Percentiles rank a stretch among this genome's conserved stretches.
Evolutionary conservation across 64 coral and sea anemone genomes (phyloP).

Genomic region (Orbicella faveolata): DNA sequence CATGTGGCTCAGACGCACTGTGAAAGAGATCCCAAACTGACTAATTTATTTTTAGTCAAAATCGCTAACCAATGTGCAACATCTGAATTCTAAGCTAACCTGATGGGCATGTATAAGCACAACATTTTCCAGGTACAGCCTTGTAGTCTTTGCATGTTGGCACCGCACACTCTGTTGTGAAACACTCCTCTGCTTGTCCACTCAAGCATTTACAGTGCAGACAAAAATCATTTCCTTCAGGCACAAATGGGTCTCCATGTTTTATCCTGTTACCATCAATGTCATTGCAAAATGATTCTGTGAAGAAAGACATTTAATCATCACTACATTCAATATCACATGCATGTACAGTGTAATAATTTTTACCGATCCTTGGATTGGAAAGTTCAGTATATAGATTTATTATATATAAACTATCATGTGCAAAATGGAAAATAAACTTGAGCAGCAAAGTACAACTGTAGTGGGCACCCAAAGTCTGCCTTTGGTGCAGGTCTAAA

Average conservation of each 20-base stretch:
- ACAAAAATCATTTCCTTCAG: slow-evolving; percentile 73
- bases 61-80: no score
- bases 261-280: slow-evolving; percentile 64
- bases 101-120: slow-evolving; percentile 78
- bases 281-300: slow-evolving; percentile 69
- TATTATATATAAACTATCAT: background rate
- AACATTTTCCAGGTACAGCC: slow-evolving; percentile 82
- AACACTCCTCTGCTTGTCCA: slow-evolving; percentile 58
- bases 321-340: no score
- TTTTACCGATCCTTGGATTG: no score
- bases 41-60: no score
- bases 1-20: no score
- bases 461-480: no score
- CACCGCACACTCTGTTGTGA: slow-evolving; percentile 75
- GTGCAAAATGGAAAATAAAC: background rate
- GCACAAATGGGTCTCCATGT: slow-evolving; percentile 72
- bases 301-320: background rate
- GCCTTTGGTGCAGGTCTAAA: no score
- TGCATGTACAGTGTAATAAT: no score
- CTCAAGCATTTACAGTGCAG: slow-evolving; percentile 80
- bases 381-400: no score
- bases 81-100: slow-evolving; percentile 30
- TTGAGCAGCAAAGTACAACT: no score
- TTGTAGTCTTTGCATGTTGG: slow-evolving; percentile 89
- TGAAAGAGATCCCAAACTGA: no score